A percentile compares a stretch with the other conserved stretches of the same genome.
Conservation (phyloP, 2,113 vertebrate genomes). For the Columbina picui region DNA sequence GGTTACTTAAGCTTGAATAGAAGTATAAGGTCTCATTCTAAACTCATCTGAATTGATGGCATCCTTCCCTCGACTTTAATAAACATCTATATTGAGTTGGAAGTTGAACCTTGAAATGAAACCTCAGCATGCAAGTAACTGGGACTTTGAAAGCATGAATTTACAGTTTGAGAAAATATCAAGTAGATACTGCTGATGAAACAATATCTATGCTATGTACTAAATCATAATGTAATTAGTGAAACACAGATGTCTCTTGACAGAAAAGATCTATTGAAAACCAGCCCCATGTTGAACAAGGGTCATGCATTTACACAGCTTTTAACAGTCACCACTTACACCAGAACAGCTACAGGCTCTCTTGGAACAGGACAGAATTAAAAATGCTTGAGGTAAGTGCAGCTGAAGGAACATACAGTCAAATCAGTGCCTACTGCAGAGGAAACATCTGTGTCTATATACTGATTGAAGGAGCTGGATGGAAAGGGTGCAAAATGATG, state of each 20-base stretch:
- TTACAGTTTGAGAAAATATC: constrained; percentile 33
- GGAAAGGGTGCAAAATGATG: background rate
- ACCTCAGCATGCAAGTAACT: background rate
- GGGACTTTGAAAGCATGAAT: constrained; percentile 32
- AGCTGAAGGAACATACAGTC: background rate
- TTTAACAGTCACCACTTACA: background rate
- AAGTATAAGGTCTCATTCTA: background rate
- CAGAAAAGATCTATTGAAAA: background rate
- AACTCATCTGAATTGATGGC: background rate
- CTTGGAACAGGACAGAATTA: background rate
- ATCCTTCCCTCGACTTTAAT: constrained; percentile 7
- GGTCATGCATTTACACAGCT: background rate
- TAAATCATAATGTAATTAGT: background rate
- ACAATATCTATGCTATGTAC: background rate
- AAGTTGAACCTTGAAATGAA: constrained; percentile 26
- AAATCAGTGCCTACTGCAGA: background rate
- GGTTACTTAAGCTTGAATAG: background rate
- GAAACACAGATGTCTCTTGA: background rate
- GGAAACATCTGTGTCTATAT: background rate
- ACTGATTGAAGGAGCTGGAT: background rate
- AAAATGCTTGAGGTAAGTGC: background rate
- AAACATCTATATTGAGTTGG: background rate
- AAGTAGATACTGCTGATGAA: constrained; percentile 15
- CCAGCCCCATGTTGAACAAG: background rate
- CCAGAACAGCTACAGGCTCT: background rate